These are phyloP conservation scores for Leucophora obtusa DNA, from an alignment of 2,888 invertebrate genomes.

Conservation along the genomic window DNA sequence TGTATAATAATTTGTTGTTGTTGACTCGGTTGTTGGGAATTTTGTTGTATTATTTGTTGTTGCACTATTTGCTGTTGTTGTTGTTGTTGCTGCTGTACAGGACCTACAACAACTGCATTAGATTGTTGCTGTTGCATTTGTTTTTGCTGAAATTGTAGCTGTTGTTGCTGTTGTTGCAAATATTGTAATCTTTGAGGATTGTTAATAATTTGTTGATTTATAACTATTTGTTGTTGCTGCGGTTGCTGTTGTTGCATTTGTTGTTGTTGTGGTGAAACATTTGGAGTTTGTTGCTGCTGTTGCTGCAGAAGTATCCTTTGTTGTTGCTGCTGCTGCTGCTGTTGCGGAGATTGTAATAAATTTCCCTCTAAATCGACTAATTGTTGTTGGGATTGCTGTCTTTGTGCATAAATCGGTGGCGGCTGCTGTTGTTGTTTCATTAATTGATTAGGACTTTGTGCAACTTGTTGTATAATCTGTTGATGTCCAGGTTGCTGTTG, in stretches of 20 bases:
- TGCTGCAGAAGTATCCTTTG: slow-evolving; percentile 72
- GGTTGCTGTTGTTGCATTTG: slow-evolving; percentile 74
- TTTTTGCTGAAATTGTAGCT: slow-evolving; percentile 72
- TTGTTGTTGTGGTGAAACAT: slow-evolving; percentile 71
- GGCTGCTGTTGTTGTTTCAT: slow-evolving; percentile 69
- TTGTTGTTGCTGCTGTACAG: slow-evolving; percentile 72
- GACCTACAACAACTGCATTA: slow-evolving; percentile 62
- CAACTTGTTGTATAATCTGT: slow-evolving; percentile 68
- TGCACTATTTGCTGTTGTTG: slow-evolving; percentile 75
- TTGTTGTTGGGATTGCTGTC: slow-evolving; percentile 64
- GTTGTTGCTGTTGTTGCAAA: slow-evolving; percentile 76
- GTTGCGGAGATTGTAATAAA: slow-evolving; percentile 57
- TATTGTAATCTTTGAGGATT: slow-evolving; percentile 76
- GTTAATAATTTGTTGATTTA: slow-evolving; percentile 77
- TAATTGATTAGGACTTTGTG: slow-evolving; percentile 61
- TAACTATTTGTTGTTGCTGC: slow-evolving; percentile 76
- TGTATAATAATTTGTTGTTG: slow-evolving; percentile 69
- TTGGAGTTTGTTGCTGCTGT: slow-evolving; percentile 69
- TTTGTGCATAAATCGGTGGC: slow-evolving; percentile 67
- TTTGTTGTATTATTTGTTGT: slow-evolving; percentile 79
- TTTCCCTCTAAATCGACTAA: slow-evolving; percentile 63
- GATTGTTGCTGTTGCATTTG: slow-evolving; percentile 68
- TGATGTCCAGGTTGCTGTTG: slow-evolving; percentile 76
- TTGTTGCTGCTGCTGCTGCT: slow-evolving; percentile 60
- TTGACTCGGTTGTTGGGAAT: slow-evolving; percentile 75